phyloP scores from a whole-genome alignment of 2,113 vertebrate species.

The Ciconia boyciana region DNA sequence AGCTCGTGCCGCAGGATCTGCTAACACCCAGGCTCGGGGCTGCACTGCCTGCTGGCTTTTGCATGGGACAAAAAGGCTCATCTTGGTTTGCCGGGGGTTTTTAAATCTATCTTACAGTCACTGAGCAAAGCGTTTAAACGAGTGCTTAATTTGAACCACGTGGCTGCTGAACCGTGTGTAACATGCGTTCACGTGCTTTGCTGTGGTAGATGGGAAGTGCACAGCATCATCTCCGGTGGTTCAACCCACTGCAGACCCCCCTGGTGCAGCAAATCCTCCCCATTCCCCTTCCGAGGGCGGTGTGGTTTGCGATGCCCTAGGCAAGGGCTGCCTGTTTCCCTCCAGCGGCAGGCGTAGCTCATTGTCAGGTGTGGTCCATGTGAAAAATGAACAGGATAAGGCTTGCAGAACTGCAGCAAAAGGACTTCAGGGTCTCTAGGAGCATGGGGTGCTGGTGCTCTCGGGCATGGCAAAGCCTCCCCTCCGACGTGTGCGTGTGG shows the following conservation, averaged over 20 bases:
- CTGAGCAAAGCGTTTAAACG: rapidly evolving
- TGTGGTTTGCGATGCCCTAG: not conserved
- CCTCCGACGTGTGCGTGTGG: not conserved
- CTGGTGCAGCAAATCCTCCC: not conserved
- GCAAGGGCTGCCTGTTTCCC: not conserved
- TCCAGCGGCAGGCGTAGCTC: not conserved
- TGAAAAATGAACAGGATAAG: not conserved
- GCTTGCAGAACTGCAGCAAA: not conserved
- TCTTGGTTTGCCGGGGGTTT: not conserved
- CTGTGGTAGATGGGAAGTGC: not conserved
- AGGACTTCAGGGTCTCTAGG: not conserved
- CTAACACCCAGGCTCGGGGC: not conserved
- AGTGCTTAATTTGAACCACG: not conserved
- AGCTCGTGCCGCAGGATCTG: not conserved
- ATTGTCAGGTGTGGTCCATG: not conserved
- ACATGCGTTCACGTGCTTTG: not conserved
- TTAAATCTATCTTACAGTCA: not conserved
- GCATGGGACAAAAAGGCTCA: not conserved
- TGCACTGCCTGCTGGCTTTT: not conserved
- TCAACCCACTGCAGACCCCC: not conserved
- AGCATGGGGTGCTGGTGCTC: not conserved
- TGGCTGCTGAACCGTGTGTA: not conserved
- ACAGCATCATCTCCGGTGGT: not conserved
- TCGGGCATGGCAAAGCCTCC: not conserved
- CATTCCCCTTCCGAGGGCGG: not conserved